phyloP scores from a whole-genome alignment of 2,888 invertebrate species.

The Listrodromus nycthemerus region DNA sequence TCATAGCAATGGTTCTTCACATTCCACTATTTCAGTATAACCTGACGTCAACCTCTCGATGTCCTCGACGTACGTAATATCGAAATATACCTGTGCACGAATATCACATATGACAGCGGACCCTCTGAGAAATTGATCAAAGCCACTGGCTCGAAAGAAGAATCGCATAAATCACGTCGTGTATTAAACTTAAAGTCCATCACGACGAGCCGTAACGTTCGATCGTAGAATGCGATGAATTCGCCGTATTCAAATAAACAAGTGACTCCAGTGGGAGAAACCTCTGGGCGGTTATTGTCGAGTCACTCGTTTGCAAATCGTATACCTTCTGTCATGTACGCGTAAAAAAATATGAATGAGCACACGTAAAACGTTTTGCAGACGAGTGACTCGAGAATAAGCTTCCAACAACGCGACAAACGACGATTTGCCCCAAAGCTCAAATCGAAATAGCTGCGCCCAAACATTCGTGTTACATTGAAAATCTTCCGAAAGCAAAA shows the following conservation, averaged over 20 bases:
- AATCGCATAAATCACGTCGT: not conserved
- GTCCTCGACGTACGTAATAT: not conserved
- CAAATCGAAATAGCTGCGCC: not conserved
- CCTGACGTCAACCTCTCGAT: not conserved
- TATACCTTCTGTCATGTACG: too few species aligned
- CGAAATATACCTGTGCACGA: not conserved
- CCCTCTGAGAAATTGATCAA: not conserved
- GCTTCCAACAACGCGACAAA: too few species aligned
- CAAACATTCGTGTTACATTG: not conserved
- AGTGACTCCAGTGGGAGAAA: not conserved
- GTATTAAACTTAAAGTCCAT: not conserved
- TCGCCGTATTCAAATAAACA: not conserved
- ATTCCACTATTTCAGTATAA: not conserved
- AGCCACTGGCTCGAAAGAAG: slow-evolving; percentile 9
- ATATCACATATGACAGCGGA: not conserved
- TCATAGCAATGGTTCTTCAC: not conserved
- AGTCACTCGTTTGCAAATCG: too few species aligned
- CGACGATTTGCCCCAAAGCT: not conserved
- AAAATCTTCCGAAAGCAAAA: not conserved
- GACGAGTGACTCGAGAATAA: too few species aligned
- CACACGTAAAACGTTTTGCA: too few species aligned
- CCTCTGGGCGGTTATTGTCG: too few species aligned
- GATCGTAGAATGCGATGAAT: slow-evolving; percentile 8
- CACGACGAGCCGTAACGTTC: not conserved
- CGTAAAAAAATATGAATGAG: too few species aligned